Base-by-base conservation (phyloP, 2,888 invertebrate species). In the Achlya flavicornis region DNA sequence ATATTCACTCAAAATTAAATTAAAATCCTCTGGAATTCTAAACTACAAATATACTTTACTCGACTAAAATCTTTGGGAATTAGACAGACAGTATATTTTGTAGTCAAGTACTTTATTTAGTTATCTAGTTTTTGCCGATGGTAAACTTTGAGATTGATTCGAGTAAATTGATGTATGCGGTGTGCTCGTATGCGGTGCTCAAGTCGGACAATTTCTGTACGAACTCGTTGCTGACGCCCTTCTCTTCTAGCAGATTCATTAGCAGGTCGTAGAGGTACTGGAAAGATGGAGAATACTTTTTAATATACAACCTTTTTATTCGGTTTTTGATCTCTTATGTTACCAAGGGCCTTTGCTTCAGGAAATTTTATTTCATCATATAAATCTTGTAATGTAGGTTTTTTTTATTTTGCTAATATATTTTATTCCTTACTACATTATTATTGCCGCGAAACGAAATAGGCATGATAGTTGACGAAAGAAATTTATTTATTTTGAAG, bases 171-270 rank as follows among this genome's bases (percentile, higher is more conserved):
- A 99, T 97, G 89, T 99, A 99, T 2, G 97, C 96, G 2, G 96
- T 94, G 87, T 99, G 99, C 89, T 99, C 99, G 84, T 98, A 98
- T 1, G 96, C 95, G 4, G 99, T 99, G 84, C 98, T 97, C 86
- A 98, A 96, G 69, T 97, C 96, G 0, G 97, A 96, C 26, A 99
- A 85, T 84, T 98, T 97, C 77, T 97, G 97, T 0, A 96, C 97
- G 90, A 99, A 99, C 70, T 98, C 97, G 81, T 98, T 98, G 81
- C 97, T 97, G 68, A 99, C 94, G 46, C 99, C 99, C 77, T 99
- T 98, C 86, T 99, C 99, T 88, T 99, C 99, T 65, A 99, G 94
- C 74, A 98, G 95, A 84, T 99, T 98, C 96, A 99, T 97, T 73
- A 99, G 93, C 61, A 98, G 94, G 87, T 99, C 99, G 84, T 99